These are phyloP conservation scores for Cryptops parisi DNA, from an alignment of 2,888 invertebrate genomes.

Conservation along the genomic window DNA sequence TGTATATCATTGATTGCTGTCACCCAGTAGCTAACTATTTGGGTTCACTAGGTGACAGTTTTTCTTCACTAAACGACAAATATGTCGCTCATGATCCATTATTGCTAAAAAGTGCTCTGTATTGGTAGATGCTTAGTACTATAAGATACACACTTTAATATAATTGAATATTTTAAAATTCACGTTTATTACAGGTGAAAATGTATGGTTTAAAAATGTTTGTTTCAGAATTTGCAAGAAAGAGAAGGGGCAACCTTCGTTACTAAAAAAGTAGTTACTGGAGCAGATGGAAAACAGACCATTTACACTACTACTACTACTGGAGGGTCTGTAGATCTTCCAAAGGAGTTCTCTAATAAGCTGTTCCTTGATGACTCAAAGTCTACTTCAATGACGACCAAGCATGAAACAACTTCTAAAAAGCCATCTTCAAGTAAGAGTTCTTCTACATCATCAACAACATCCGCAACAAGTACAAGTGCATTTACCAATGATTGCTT, in stretches of 20 bases:
- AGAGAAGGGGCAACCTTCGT: no score
- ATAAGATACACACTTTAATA: no score
- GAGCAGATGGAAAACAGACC: background rate
- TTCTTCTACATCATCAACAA: no score
- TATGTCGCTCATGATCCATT: no score
- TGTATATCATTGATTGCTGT: no score
- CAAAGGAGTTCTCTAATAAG: background rate
- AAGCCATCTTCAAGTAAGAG: background rate
- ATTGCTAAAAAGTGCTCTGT: no score
- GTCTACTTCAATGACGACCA: background rate
- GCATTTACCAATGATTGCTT: slow-evolving; percentile 15
- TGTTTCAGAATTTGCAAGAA: no score
- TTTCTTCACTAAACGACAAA: no score
- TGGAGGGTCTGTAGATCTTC: background rate
- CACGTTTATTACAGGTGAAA: background rate
- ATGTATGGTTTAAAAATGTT: background rate
- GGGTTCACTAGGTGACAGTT: no score
- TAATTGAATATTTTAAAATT: background rate
- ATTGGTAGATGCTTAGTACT: no score
- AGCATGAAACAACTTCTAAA: background rate
- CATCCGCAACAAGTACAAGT: background rate
- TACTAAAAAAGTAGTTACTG: background rate
- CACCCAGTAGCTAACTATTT: no score
- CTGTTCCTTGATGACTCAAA: background rate
- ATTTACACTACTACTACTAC: background rate